Conservation (phyloP, 2,888 invertebrate genomes). For the Drosophila rubida region DNA sequence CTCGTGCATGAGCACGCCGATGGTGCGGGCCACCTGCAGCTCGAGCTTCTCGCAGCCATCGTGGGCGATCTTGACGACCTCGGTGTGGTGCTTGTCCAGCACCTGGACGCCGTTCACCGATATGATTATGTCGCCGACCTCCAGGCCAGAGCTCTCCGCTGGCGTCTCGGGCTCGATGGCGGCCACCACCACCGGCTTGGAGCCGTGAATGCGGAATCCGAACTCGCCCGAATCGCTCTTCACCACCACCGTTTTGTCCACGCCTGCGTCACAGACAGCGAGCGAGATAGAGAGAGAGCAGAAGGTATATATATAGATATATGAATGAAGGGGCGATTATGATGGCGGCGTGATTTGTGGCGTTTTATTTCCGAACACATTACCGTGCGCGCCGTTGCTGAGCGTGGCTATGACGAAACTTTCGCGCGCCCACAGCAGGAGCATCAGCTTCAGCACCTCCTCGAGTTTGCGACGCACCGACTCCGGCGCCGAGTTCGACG, state of each 20-base stretch:
- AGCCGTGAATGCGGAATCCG: slow-evolving; percentile 97
- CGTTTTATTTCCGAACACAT: slow-evolving; percentile 80
- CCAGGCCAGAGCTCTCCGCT: slow-evolving; percentile 95
- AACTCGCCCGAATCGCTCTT: slow-evolving; percentile 94
- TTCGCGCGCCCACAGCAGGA: slow-evolving; percentile 92
- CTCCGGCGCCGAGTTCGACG: slow-evolving; percentile 82
- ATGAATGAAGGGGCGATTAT: neutral
- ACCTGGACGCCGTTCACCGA: slow-evolving; percentile 96
- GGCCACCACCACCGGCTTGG: slow-evolving; percentile 97
- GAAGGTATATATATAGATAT: neutral
- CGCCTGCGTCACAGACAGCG: slow-evolving; percentile 89
- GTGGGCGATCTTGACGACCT: slow-evolving; percentile 96
- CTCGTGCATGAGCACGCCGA: slow-evolving; percentile 90
- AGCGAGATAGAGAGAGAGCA: neutral
- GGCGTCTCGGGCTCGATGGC: slow-evolving; percentile 97
- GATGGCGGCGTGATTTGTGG: slow-evolving; percentile 76
- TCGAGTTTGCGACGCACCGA: slow-evolving; percentile 89
- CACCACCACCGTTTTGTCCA: slow-evolving; percentile 94
- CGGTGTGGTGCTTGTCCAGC: slow-evolving; percentile 96
- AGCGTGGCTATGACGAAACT: slow-evolving; percentile 89
- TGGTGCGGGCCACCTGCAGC: slow-evolving; percentile 94
- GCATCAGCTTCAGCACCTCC: slow-evolving; percentile 92
- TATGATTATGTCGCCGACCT: slow-evolving; percentile 97
- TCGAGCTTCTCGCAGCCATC: slow-evolving; percentile 94
- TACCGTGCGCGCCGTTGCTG: slow-evolving; percentile 87